Conservation (phyloP, 2,888 invertebrate genomes). For the Chloroclystis v-ata region DNA sequence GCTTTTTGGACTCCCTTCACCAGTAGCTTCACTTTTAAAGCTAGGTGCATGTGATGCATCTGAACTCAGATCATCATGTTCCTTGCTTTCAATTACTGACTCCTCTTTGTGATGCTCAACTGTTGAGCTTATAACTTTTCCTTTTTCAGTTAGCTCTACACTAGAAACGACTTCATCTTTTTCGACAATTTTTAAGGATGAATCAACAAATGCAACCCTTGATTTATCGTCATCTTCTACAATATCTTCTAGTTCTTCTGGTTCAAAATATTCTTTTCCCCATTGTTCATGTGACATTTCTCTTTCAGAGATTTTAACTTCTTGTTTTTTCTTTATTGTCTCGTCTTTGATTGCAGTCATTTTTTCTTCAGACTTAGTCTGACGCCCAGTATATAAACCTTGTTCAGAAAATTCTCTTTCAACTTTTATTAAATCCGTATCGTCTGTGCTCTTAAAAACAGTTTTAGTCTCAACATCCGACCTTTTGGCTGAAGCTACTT, state of each 20-base stretch:
- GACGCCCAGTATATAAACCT: constrained; percentile 66
- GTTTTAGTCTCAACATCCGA: constrained; percentile 71
- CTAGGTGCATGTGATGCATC: constrained; percentile 71
- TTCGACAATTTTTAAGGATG: constrained; percentile 64
- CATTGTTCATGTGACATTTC: constrained; percentile 74
- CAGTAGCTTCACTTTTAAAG: constrained; percentile 64
- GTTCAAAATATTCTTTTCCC: constrained; percentile 76
- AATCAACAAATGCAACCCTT: constrained; percentile 65
- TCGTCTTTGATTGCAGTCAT: constrained; percentile 74
- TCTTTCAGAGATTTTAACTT: constrained; percentile 73
- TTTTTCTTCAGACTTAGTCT: constrained; percentile 70
- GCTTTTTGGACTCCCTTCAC: constrained; percentile 66
- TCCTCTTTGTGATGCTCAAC: constrained; percentile 70
- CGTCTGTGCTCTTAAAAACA: constrained; percentile 63
- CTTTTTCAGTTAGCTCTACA: constrained; percentile 65
- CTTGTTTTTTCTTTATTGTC: constrained; percentile 66
- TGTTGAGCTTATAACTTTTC: constrained; percentile 68
- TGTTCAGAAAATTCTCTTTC: constrained; percentile 68
- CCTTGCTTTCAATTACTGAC: constrained; percentile 71
- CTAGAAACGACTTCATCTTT: constrained; percentile 68
- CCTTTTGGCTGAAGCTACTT: constrained; percentile 70
- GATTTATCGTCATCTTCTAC: constrained; percentile 65
- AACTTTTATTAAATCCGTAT: constrained; percentile 60
- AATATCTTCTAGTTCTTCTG: constrained; percentile 67
- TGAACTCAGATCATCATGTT: constrained; percentile 69